phyloP scores from a whole-genome alignment of 1,140 invertebrate genomes.

The Drosophila tropicalis region DNA sequence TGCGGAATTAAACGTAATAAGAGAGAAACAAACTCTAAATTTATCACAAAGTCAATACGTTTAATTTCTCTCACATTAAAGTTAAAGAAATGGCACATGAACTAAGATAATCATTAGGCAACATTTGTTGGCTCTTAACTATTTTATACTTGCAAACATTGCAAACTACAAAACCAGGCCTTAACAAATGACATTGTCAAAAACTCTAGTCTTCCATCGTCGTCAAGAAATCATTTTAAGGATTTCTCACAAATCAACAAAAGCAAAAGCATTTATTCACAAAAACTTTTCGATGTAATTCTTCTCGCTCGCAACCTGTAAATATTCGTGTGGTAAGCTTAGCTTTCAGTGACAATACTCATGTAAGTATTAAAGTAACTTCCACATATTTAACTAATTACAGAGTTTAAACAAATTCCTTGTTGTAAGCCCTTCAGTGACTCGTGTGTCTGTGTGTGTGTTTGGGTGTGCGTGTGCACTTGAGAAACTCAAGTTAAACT shows the following conservation, averaged over 20 bases:
- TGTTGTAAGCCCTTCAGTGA: conserved; percentile 18
- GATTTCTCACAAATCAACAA: conserved; percentile 9
- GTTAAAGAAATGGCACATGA: no score
- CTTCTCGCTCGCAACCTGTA: conserved; percentile 78
- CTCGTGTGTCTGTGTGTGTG: neutral
- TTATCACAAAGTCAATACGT: no score
- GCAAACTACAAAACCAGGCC: conserved; percentile 49
- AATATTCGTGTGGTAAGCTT: conserved; percentile 71
- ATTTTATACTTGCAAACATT: neutral
- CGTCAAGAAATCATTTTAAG: neutral
- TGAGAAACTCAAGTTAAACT: conserved; percentile 41
- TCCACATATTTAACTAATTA: conserved; percentile 24
- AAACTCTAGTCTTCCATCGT: conserved; percentile 73
- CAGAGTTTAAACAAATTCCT: conserved; percentile 43
- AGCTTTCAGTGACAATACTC: conserved; percentile 26
- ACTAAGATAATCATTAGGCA: no score
- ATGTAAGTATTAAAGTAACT: conserved; percentile 62
- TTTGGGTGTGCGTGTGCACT: conserved; percentile 30
- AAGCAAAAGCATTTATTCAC: neutral
- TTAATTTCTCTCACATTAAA: no score
- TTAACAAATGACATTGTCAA: neutral
- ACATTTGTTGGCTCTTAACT: no score
- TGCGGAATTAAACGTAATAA: no score
- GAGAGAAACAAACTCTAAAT: no score
- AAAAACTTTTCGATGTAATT: conserved; percentile 72